A percentile compares a stretch with the other conserved stretches of the same genome.
These are phyloP conservation scores for Mimas tiliae DNA, from an alignment of 2,888 invertebrate species.

Conservation along the genomic window DNA sequence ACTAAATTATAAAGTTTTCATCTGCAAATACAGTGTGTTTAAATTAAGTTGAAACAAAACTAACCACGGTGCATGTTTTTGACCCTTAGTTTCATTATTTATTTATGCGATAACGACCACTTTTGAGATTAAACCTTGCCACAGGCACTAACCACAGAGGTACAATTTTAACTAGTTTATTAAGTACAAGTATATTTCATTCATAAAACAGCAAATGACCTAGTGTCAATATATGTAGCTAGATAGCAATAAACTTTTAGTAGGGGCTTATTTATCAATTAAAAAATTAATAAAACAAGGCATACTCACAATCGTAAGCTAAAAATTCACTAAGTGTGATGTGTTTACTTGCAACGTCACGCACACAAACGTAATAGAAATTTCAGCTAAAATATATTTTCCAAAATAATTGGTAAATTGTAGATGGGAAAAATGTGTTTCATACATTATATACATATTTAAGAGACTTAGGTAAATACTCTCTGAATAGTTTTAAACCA, in stretches of 20 bases:
- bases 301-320: too few relatives aligned
- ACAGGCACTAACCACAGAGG: not conserved
- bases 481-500: too few relatives aligned
- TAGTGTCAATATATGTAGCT: not conserved
- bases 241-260: too few relatives aligned
- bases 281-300: not conserved
- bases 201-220: not conserved
- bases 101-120: conserved; percentile 20
- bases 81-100: conserved; percentile 17
- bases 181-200: not conserved
- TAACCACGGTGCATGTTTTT: conserved; percentile 12
- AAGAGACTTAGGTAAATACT: too few relatives aligned
- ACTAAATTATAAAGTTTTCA: conserved; percentile 13
- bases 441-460: too few relatives aligned
- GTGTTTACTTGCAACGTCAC: too few relatives aligned
- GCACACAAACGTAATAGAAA: too few relatives aligned
- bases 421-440: too few relatives aligned
- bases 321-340: too few relatives aligned
- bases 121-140: conserved; percentile 17
- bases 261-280: too few relatives aligned
- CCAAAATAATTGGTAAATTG: too few relatives aligned
- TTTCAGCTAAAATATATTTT: too few relatives aligned
- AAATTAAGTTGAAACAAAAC: conserved; percentile 9
- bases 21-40: conserved; percentile 10
- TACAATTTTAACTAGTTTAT: conserved; percentile 10